Base-by-base conservation (phyloP, 2,888 invertebrate genomes). In the Drosophila sordidapex region DNA sequence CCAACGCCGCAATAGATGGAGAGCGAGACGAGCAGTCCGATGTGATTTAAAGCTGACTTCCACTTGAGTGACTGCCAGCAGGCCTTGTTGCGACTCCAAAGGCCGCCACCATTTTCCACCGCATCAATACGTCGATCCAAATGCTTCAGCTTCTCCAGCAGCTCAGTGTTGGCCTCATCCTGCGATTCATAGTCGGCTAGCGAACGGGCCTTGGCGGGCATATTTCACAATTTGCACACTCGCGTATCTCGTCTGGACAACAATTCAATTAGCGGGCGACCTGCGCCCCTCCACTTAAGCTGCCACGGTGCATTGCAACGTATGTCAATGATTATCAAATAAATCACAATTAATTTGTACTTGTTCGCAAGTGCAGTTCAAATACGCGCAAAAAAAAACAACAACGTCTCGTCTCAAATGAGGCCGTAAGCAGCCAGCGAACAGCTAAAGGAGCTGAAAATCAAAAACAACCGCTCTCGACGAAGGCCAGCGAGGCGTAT, bases 1-100 rank as follows among this genome's bases (percentile, higher is more conserved):
- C 97, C 97, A 58, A 96, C 95, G 36, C 95, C 95, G 0, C 97
- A 97, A 90, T 97, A 97, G 68, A 96, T 93, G 94, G 96, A 96
- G 63, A 97, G 94, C 0, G 96, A 95, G 56, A 96, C 94, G 74
- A 97, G 94, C 74, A 97, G 94, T 53, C 96, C 97, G 61, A 96
- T 94, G 86, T 97, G 97, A 67, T 96, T 96, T 58, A 96, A 90
- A 18, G 95, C 95, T 21, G 95, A 94, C 91, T 96, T 95, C 58
- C 96, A 94, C 90, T 92, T 92, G 13, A 93, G 79, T 29, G 91
- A 83, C 53, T 95, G 94, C 82, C 95, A 94, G 68, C 94, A 93
- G 70, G 80, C 86, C 31, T 74, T 53, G 48, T 94, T 94, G 64
- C 89, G 82, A 49, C 80, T 78, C 65, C 87, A 89, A 2, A 95